These are phyloP conservation scores for Archocentrus centrarchus DNA, from an alignment of 2,113 vertebrate species.

Conservation along the genomic window DNA sequence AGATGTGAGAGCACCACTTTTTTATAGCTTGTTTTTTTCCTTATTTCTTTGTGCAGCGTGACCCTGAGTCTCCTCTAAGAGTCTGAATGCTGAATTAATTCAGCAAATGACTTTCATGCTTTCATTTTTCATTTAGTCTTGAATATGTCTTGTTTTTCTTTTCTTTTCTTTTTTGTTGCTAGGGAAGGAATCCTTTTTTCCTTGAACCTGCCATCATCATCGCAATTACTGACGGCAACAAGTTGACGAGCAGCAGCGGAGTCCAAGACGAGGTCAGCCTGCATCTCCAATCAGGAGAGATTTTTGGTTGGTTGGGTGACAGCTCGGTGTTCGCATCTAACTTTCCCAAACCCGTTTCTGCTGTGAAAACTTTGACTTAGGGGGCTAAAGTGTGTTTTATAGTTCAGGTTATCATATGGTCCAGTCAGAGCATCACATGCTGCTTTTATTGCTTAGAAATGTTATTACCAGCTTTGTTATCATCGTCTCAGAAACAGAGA, in stretches of 20 bases:
- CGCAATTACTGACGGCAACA: constrained; percentile 93
- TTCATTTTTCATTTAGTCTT: background rate
- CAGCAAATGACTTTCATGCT: background rate
- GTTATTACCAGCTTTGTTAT: background rate
- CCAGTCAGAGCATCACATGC: background rate
- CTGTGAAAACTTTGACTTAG: background rate
- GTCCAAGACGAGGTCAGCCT: constrained; percentile 93
- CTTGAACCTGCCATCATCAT: constrained; percentile 94
- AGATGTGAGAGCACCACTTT: background rate
- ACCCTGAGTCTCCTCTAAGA: background rate
- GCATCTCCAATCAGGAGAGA: background rate
- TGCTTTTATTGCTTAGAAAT: background rate
- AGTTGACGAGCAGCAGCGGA: constrained; percentile 88
- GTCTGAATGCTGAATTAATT: background rate
- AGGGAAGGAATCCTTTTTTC: constrained; percentile 95
- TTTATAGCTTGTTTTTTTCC: too few relatives aligned
- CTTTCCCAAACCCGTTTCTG: background rate
- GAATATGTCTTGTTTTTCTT: background rate
- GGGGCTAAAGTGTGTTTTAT: background rate
- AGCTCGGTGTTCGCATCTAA: background rate
- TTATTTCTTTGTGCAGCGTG: background rate
- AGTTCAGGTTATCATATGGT: background rate
- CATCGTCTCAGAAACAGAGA: background rate
- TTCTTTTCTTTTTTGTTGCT: constrained; percentile 11
- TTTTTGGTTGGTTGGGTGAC: constrained; percentile 2